Evolutionary conservation across 1,140 invertebrate species (phyloP).

Genomic region (Cyclargus thomasi): DNA sequence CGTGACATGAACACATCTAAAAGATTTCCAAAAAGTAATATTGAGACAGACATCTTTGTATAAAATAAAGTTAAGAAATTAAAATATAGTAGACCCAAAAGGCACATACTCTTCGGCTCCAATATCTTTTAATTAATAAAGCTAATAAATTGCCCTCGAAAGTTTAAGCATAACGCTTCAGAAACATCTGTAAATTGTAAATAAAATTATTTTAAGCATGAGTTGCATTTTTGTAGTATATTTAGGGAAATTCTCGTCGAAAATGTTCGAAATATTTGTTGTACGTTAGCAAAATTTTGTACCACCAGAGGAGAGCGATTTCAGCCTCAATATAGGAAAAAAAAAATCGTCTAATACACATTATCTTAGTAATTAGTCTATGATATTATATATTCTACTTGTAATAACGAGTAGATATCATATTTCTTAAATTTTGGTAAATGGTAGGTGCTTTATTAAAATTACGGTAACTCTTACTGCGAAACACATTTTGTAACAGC

Average conservation of each 20-base stretch:
- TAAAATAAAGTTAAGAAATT: too few species aligned
- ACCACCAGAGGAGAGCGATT: background rate
- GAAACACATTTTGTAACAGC: too few species aligned
- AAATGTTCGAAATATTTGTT: background rate
- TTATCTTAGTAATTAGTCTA: too few species aligned
- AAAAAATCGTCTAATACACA: too few species aligned
- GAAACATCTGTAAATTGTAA: constrained; percentile 7
- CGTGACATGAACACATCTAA: too few species aligned
- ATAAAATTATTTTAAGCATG: constrained; percentile 2
- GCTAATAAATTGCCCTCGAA: constrained; percentile 6
- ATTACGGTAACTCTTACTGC: too few species aligned
- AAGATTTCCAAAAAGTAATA: too few species aligned
- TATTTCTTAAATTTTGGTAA: too few species aligned
- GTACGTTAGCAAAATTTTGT: background rate
- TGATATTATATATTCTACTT: too few species aligned
- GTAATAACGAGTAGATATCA: too few species aligned
- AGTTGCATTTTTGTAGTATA: constrained; percentile 5
- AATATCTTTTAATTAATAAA: constrained; percentile 9
- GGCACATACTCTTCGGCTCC: background rate
- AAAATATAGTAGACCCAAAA: background rate
- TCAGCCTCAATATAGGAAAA: background rate
- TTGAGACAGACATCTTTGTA: too few species aligned
- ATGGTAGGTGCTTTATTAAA: too few species aligned
- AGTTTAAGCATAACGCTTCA: background rate
- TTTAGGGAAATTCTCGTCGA: constrained; percentile 1